phyloP scores from a whole-genome alignment of 2,797 vertebrate species.

The Nannoperca obscura region DNA sequence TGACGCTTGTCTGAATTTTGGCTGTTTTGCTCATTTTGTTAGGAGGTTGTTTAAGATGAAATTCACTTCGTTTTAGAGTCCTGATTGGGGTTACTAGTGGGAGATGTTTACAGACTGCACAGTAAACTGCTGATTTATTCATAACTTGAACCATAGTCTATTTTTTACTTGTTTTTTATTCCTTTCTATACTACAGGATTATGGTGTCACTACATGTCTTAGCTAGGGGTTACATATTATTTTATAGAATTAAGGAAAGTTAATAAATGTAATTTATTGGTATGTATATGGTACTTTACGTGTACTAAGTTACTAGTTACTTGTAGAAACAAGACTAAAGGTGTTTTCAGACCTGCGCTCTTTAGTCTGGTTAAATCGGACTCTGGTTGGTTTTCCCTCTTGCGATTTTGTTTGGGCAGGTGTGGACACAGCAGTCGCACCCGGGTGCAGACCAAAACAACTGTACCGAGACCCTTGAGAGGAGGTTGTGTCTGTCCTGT shows the following conservation, averaged over 20 bases:
- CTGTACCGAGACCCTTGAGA: no score
- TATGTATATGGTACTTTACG: not conserved
- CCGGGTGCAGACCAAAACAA: no score
- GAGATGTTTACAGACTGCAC: slow-evolving; percentile 2
- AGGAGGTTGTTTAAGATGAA: slow-evolving; percentile 1
- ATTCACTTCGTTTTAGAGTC: not conserved
- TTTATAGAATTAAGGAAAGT: not conserved
- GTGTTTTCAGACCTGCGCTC: no score
- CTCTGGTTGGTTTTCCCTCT: no score
- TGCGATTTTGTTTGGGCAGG: no score
- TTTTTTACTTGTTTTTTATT: not conserved
- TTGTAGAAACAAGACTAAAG: no score
- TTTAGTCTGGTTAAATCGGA: no score
- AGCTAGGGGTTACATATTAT: no score
- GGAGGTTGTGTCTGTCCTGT: no score
- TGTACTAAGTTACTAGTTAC: not conserved
- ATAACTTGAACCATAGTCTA: not conserved
- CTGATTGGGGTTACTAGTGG: not conserved
- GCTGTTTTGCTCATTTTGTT: slow-evolving; percentile 4
- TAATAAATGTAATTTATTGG: not conserved
- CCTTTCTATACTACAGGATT: not conserved
- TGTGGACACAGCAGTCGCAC: no score
- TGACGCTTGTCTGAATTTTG: not conserved
- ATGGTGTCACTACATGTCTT: not conserved
- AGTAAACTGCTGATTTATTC: slow-evolving; percentile 6